phyloP scores from a whole-genome alignment of 2,797 vertebrate genomes.

The Cirrhinus molitorella region DNA sequence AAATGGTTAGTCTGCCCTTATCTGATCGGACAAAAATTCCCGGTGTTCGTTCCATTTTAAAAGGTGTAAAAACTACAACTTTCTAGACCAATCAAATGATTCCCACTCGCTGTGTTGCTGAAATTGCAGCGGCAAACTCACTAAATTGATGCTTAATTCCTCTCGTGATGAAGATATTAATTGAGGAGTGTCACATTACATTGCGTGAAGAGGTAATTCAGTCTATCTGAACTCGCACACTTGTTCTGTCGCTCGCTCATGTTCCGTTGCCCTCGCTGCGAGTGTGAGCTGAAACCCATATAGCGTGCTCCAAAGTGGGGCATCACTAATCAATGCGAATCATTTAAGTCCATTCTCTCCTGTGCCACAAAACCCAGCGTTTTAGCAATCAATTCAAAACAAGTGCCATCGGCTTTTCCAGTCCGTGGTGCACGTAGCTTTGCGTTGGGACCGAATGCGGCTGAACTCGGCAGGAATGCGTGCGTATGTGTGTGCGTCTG shows the following conservation, averaged over 20 bases:
- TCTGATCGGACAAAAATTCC: neutral
- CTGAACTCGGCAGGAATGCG: constrained; percentile 15
- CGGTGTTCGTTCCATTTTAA: neutral
- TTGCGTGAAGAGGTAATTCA: constrained; percentile 33
- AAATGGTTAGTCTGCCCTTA: constrained; percentile 15
- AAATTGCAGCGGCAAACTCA: constrained; percentile 1
- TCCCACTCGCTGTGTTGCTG: neutral
- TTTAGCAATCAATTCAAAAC: constrained; percentile 79
- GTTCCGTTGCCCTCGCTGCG: constrained; percentile 39
- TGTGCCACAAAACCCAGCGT: constrained; percentile 63
- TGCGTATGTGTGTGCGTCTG: neutral
- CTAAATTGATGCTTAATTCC: constrained; percentile 33
- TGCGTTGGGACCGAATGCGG: neutral
- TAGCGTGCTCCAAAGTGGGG: constrained; percentile 76
- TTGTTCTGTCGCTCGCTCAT: neutral
- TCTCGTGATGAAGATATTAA: constrained; percentile 36
- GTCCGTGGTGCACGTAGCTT: constrained; percentile 50
- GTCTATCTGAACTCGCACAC: neutral
- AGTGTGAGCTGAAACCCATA: constrained; percentile 74
- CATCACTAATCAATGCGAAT: constrained; percentile 78
- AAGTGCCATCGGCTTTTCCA: constrained; percentile 72
- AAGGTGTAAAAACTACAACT: constrained; percentile 1
- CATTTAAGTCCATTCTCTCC: constrained; percentile 78
- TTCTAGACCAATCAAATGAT: neutral
- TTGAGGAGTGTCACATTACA: constrained; percentile 46